Percentiles rank a stretch among this genome's conserved stretches.
Conservation (phyloP, 2,888 invertebrate genomes). For the Gonocerus acuteangulatus region DNA sequence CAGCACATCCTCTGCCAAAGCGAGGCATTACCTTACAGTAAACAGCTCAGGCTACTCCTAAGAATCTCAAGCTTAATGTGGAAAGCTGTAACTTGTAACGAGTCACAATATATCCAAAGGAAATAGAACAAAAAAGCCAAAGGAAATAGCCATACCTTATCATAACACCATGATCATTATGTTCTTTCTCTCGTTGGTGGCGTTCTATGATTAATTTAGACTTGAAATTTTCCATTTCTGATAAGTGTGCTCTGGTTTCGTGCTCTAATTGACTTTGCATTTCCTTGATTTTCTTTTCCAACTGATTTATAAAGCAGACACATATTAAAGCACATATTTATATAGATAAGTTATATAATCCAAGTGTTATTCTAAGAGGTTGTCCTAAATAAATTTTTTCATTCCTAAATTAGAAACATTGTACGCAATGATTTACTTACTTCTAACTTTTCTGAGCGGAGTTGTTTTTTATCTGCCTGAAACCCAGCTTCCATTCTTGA, state of each 20-base stretch:
- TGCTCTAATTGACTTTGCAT: constrained; percentile 55
- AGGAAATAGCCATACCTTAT: constrained; percentile 59
- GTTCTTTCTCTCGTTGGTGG: constrained; percentile 73
- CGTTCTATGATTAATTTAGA: constrained; percentile 68
- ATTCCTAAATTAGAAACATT: too few species aligned
- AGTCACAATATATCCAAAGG: too few species aligned
- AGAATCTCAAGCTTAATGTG: too few species aligned
- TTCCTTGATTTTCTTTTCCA: constrained; percentile 52
- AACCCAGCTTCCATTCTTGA: constrained; percentile 76
- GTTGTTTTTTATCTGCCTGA: constrained; percentile 60
- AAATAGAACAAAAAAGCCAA: too few species aligned
- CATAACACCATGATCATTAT: constrained; percentile 67
- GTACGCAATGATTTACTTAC: too few species aligned
- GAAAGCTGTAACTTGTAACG: too few species aligned
- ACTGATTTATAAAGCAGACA: constrained; percentile 44
- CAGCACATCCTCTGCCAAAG: too few species aligned
- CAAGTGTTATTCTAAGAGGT: too few species aligned
- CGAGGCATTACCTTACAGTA: too few species aligned
- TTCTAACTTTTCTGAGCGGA: constrained; percentile 48
- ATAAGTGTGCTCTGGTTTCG: constrained; percentile 50
- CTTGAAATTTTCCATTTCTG: constrained; percentile 59
- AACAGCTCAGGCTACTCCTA: too few species aligned
- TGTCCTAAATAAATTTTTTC: too few species aligned
- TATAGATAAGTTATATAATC: too few species aligned
- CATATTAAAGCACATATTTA: neutral